These are phyloP conservation scores for Pocillopora damicornis DNA, from an alignment of 64 coral and sea anemone species.

Conservation along the genomic window DNA sequence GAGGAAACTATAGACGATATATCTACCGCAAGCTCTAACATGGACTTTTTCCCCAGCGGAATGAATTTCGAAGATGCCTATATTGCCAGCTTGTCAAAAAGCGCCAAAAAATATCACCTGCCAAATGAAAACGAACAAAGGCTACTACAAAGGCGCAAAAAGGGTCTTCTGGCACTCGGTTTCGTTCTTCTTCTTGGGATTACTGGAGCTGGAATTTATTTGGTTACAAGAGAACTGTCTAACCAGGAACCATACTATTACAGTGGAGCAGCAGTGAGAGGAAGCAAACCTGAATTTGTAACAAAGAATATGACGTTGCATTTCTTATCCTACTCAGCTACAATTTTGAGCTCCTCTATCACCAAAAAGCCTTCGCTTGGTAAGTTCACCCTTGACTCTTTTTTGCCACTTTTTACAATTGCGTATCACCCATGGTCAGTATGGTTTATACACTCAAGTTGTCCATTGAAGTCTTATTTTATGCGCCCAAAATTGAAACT, in stretches of 20 bases:
- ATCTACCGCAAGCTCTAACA: background rate
- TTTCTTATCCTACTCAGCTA: background rate
- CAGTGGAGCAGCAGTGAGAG: background rate
- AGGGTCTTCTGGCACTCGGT: background rate
- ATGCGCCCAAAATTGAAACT: too few relatives aligned
- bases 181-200: slow-evolving; percentile 28
- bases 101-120: background rate
- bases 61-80: background rate
- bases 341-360: background rate
- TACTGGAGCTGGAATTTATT: background rate
- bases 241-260: background rate
- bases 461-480: too few relatives aligned
- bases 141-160: background rate
- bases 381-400: background rate
- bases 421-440: background rate
- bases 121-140: background rate
- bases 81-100: background rate
- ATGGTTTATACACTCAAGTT: background rate
- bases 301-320: background rate
- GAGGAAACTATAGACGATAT: background rate
- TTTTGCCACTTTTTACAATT: background rate
- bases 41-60: background rate
- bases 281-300: background rate
- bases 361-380: background rate
- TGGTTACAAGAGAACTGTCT: background rate